Percentiles rank a stretch among this genome's conserved stretches.
Evolutionary conservation across 2,113 vertebrate species (phyloP).

Genomic region (Anguilla rostrata): DNA sequence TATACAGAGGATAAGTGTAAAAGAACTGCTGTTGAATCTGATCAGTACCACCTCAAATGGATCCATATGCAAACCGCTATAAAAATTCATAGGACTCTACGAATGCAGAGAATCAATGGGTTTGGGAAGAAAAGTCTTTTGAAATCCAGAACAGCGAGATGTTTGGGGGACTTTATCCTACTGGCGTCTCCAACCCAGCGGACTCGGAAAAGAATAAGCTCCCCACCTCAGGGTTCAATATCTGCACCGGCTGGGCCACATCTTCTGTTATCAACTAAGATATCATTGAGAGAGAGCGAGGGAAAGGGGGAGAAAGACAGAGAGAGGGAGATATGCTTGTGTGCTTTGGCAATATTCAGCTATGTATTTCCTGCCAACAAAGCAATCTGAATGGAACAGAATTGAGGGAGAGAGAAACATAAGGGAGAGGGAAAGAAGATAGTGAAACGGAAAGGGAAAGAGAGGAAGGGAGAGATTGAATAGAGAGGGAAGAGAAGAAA

Average conservation of each 20-base stretch:
- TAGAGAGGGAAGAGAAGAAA: neutral
- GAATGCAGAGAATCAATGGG: conserved; percentile 59
- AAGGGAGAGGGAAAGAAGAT: too few relatives aligned
- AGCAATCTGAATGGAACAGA: too few relatives aligned
- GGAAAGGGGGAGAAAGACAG: neutral
- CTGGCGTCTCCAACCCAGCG: conserved; percentile 43
- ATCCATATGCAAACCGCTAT: conserved; percentile 63
- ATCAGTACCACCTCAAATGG: conserved; percentile 49
- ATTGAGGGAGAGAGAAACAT: too few relatives aligned
- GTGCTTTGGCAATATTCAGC: neutral
- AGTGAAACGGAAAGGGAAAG: too few relatives aligned
- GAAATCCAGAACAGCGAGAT: conserved; percentile 50
- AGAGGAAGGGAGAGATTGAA: too few relatives aligned
- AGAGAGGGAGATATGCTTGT: neutral
- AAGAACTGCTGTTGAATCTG: conserved; percentile 58
- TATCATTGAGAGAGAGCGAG: neutral
- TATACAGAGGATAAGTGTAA: conserved; percentile 45
- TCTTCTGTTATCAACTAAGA: conserved; percentile 33
- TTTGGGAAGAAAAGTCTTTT: conserved; percentile 65
- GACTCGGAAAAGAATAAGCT: conserved; percentile 13
- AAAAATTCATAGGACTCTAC: conserved; percentile 64
- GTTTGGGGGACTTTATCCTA: conserved; percentile 56
- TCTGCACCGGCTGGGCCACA: conserved; percentile 63
- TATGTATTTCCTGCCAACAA: too few relatives aligned
- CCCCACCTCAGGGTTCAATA: conserved; percentile 51